Conservation (phyloP, 1,140 invertebrate genomes). For the Drosophila repletoides region DNA sequence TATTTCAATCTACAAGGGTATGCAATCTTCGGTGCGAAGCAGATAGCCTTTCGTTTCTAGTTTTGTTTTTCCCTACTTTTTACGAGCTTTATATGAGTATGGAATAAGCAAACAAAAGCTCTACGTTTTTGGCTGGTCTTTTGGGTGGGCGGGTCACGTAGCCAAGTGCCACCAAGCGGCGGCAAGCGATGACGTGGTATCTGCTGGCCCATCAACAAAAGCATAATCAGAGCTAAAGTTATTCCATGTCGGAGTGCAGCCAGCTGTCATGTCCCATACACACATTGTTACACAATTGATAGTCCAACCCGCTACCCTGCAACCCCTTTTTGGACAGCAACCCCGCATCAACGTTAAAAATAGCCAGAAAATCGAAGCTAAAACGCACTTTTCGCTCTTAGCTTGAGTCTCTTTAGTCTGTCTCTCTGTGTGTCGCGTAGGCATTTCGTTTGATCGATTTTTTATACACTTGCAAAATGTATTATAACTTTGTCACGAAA, state of each 20-base stretch:
- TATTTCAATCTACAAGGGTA: too few relatives aligned
- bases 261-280: constrained; percentile 59
- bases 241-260: constrained; percentile 7
- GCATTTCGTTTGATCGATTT: constrained; percentile 66
- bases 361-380: constrained; percentile 56
- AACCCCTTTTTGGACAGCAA: not conserved
- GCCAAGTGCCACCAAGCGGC: too few relatives aligned
- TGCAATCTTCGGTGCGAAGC: too few relatives aligned
- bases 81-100: not conserved
- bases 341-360: constrained; percentile 46
- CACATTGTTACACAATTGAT: constrained; percentile 65
- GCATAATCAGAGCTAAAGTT: not conserved
- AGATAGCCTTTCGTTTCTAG: not conserved
- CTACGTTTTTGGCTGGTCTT: not conserved
- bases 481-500: too few relatives aligned
- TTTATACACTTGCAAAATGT: too few relatives aligned
- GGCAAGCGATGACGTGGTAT: constrained; percentile 24
- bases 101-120: not conserved
- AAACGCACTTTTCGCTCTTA: constrained; percentile 26
- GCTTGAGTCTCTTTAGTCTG: not conserved
- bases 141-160: constrained; percentile 22
- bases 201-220: constrained; percentile 14
- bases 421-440: constrained; percentile 6
- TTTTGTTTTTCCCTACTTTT: not conserved
- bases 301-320: not conserved